Conservation (phyloP, 2,888 invertebrate genomes). For the Eledona agricola region DNA sequence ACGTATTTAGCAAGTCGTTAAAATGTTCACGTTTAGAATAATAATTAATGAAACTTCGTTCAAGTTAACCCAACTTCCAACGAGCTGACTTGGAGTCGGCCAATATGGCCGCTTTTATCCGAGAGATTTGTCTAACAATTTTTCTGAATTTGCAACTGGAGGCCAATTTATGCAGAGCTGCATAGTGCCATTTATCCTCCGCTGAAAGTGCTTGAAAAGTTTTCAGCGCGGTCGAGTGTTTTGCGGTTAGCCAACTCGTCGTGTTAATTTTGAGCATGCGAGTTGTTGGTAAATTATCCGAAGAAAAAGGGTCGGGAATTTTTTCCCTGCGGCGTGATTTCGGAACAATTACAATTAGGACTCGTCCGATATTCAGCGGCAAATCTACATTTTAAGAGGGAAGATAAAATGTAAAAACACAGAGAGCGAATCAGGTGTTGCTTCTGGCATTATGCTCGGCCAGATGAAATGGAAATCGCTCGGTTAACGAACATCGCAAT, state of each 20-base stretch:
- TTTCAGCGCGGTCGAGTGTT: slow-evolving; percentile 19
- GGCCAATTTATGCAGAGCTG: slow-evolving; percentile 5
- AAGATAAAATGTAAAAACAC: slow-evolving; percentile 40
- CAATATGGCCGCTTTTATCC: slow-evolving; percentile 1
- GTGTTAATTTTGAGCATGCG: slow-evolving; percentile 18
- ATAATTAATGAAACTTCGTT: slow-evolving; percentile 12
- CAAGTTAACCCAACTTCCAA: too few species aligned
- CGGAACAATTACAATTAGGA: slow-evolving; percentile 26
- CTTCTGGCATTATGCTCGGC: too few species aligned
- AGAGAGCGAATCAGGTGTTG: slow-evolving; percentile 49
- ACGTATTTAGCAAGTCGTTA: slow-evolving; percentile 14
- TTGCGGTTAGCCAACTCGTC: slow-evolving; percentile 18
- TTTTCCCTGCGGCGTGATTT: slow-evolving; percentile 13
- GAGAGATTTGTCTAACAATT: slow-evolving; percentile 4
- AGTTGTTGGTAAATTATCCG: slow-evolving; percentile 25
- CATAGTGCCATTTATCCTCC: slow-evolving; percentile 9
- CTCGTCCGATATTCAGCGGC: slow-evolving; percentile 40
- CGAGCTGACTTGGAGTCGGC: not conserved
- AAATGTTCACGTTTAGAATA: slow-evolving; percentile 9
- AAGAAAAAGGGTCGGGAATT: too few species aligned
- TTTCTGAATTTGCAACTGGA: slow-evolving; percentile 6
- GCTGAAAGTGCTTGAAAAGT: slow-evolving; percentile 11
- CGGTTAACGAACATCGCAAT: slow-evolving; percentile 24
- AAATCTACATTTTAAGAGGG: slow-evolving; percentile 43
- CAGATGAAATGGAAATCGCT: slow-evolving; percentile 31